Evolutionary conservation across 2,797 vertebrate genomes (phyloP).

Genomic region (Bradypodion pumilum): DNA sequence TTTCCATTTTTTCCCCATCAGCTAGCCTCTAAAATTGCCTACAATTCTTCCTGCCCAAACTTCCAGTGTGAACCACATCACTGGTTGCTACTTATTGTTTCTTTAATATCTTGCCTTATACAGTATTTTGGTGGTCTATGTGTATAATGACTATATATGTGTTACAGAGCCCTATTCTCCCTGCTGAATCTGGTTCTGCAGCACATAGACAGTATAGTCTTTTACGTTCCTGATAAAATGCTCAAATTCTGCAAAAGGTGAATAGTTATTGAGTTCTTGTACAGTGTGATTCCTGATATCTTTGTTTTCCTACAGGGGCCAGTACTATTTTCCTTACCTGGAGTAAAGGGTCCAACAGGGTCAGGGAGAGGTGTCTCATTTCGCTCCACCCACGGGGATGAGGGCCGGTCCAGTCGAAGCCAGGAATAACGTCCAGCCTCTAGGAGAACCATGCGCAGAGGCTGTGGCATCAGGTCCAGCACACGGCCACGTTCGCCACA

Average conservation of each 20-base stretch:
- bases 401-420: slow-evolving; percentile 45
- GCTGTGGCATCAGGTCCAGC: slow-evolving; percentile 64
- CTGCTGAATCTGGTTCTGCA: not conserved
- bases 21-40: not conserved
- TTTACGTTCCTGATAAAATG: not conserved
- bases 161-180: too few relatives aligned
- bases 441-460: slow-evolving; percentile 58
- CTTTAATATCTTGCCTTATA: too few relatives aligned
- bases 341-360: slow-evolving; percentile 59
- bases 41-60: not conserved
- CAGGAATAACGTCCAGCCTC: slow-evolving; percentile 60
- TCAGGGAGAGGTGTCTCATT: slow-evolving; percentile 54
- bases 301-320: not conserved
- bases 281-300: not conserved
- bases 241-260: not conserved
- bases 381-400: slow-evolving; percentile 48
- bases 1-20: not conserved
- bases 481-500: slow-evolving; percentile 60
- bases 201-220: not conserved
- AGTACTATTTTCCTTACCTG: slow-evolving; percentile 46
- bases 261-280: not conserved
- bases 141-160: too few relatives aligned
- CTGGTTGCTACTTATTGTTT: too few relatives aligned
- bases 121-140: too few relatives aligned
- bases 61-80: too few relatives aligned